Conservation (phyloP, 2,113 vertebrate species). For the Shinisaurus crocodilurus region DNA sequence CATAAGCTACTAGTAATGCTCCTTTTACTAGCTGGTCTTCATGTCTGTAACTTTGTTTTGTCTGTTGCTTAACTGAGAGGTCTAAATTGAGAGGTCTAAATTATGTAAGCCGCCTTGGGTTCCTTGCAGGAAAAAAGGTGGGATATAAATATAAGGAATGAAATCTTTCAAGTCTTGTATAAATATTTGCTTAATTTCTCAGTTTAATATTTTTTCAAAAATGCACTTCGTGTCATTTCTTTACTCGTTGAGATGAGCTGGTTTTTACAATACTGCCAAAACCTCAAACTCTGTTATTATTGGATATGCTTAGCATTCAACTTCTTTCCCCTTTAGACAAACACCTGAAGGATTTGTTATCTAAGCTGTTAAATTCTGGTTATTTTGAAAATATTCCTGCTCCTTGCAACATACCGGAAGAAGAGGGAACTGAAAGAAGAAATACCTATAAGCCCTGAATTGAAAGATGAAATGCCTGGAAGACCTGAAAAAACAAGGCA, state of each 20-base stretch:
- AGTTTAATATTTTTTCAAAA: not conserved
- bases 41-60: not conserved
- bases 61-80: not conserved
- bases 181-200: no score
- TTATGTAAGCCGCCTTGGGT: no score
- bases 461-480: slow-evolving; percentile 69
- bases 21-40: not conserved
- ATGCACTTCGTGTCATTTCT: not conserved
- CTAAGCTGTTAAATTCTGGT: slow-evolving; percentile 84
- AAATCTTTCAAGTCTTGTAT: no score
- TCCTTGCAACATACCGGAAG: slow-evolving; percentile 72
- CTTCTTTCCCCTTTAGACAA: slow-evolving; percentile 81
- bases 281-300: not conserved
- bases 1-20: not conserved
- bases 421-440: slow-evolving; percentile 70
- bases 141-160: no score
- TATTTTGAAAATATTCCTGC: slow-evolving; percentile 89
- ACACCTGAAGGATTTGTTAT: slow-evolving; percentile 87
- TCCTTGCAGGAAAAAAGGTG: no score
- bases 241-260: not conserved
- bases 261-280: not conserved
- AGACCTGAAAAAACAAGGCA: slow-evolving; percentile 73
- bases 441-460: slow-evolving; percentile 64
- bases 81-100: no score
- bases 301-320: not conserved